Evolutionary conservation across 2,113 vertebrate genomes (phyloP), one percentile per base, ranked within the genome.

Genomic region (Dasyurus viverrinus): DNA sequence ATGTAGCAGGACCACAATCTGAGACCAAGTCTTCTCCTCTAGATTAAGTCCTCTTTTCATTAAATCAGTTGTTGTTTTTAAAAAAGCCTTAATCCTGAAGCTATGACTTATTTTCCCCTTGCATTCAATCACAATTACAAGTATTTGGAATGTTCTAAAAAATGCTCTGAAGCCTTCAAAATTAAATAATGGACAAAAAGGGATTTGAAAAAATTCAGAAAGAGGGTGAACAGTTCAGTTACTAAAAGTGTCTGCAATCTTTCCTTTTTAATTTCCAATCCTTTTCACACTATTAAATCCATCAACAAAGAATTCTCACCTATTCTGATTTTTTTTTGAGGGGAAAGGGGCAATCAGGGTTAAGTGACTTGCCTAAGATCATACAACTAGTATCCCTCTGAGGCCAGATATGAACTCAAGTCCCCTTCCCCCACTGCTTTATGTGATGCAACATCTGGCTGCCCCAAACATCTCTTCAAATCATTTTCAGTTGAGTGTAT

Each of bases 121-220:
- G 11, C 52, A 92, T 48, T 93, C 92, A 93, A 91, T 8, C 25
- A 89, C 27, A 93, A 60, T 1, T n/a, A 90, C 47, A 7, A 84
- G 68, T 7, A 91, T 76, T 42, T 46, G 27, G 92, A 12, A 2
- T 4, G 42, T 96, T 89, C 54, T 92, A 54, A 95, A 6, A 91
- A 93, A 57, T 8, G 60, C 25, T 54, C 68, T 53, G 11, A 53
- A 53, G 54, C 23, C 54, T 12, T 50, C 24, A n/a, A 25, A 90
- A 60, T 1, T 54, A 53, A 52, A 48, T 94, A 93, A 94, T 47
- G 91, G 11, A 68, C 60, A 68, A 94, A 92, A 89, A 94, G 14
- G 90, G n/a, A 12, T 25, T 55, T 48, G 0, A 50, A 19, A 68
- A 68, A 68, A 36, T 14, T 90, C 22, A 54, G 19, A 53, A 55